Conservation (phyloP, 1,140 invertebrate species). For the Vollenhovia emeryi region DNA sequence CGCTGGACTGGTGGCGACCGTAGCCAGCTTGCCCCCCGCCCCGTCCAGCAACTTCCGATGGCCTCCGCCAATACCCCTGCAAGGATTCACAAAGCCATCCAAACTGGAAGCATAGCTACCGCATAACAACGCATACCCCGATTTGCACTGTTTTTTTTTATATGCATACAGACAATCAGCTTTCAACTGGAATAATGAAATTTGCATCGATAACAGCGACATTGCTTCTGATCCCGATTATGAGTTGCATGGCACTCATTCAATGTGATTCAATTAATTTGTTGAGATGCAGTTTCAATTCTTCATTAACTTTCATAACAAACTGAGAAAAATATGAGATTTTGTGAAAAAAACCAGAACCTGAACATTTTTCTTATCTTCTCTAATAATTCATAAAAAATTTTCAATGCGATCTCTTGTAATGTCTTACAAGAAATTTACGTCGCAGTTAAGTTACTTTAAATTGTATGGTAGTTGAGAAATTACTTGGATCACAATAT, state of each 20-base stretch:
- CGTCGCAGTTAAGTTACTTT: neutral
- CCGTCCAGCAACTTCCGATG: slow-evolving; percentile 87
- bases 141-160: slow-evolving; percentile 1
- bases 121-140: slow-evolving; percentile 2
- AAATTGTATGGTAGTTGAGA: neutral
- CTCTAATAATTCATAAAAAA: neutral
- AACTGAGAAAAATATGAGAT: neutral
- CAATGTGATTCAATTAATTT: neutral
- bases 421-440: neutral
- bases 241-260: neutral
- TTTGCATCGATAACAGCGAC: neutral
- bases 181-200: neutral
- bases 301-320: neutral
- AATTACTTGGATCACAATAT: neutral
- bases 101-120: slow-evolving; percentile 76
- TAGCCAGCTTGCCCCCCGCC: slow-evolving; percentile 85
- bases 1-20: slow-evolving; percentile 85
- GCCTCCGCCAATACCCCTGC: slow-evolving; percentile 85
- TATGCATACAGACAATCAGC: slow-evolving; percentile 5
- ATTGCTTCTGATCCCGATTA: neutral
- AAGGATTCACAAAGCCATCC: slow-evolving; percentile 82
- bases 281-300: neutral
- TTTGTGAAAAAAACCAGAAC: neutral
- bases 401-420: neutral
- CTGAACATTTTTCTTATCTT: neutral